These are phyloP conservation scores for Aproaerema taeniolella DNA, from an alignment of 2,888 invertebrate genomes.

Conservation along the genomic window DNA sequence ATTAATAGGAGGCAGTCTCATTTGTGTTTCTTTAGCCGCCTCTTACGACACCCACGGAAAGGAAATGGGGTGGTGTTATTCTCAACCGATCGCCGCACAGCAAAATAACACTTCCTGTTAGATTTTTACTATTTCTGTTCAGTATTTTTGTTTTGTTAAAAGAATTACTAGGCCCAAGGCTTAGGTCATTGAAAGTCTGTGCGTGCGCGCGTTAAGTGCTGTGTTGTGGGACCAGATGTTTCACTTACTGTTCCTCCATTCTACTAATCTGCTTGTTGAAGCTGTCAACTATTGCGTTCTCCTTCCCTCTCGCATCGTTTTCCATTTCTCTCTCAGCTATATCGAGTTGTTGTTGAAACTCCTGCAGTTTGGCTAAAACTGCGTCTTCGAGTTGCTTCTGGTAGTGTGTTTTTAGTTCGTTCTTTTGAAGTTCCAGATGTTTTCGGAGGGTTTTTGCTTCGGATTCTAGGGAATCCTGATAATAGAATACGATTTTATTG, in stretches of 20 bases:
- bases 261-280: constrained; percentile 84
- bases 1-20: too few relatives aligned
- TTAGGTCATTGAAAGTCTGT: too few relatives aligned
- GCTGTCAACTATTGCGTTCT: constrained; percentile 81
- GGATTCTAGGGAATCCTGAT: constrained; percentile 65
- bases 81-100: too few relatives aligned
- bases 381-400: constrained; percentile 89
- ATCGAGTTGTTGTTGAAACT: constrained; percentile 85
- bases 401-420: constrained; percentile 84
- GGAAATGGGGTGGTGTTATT: too few relatives aligned
- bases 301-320: constrained; percentile 79
- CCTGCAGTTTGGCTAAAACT: constrained; percentile 84
- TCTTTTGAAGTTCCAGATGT: constrained; percentile 79
- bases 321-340: constrained; percentile 81
- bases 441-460: constrained; percentile 73
- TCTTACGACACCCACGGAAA: too few relatives aligned
- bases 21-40: too few relatives aligned
- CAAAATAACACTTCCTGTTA: too few relatives aligned
- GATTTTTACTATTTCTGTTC: too few relatives aligned
- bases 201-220: too few relatives aligned
- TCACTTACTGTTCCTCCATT: constrained; percentile 75
- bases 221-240: too few relatives aligned
- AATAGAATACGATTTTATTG: not conserved
- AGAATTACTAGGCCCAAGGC: too few relatives aligned
- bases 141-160: too few relatives aligned